Evolutionary conservation across 1,140 invertebrate species (phyloP), one percentile per base, ranked within the genome.

Genomic region (Brachionus plicatilis): DNA sequence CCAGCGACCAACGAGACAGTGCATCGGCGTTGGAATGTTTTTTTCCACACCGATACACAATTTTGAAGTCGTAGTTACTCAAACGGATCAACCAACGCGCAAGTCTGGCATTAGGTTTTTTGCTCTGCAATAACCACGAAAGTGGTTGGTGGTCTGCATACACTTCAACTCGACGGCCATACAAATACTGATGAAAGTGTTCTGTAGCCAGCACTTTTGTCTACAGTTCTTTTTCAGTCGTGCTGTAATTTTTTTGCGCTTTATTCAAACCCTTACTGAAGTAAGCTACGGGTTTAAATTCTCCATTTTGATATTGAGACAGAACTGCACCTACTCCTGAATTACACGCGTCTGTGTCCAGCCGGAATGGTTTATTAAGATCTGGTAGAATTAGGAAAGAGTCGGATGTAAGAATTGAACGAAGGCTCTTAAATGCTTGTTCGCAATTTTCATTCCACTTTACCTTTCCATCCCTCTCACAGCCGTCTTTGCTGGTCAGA

Each of bases 91-190:
- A 11, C 53, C 80, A 83, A 27, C 53, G 6, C 8, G 33, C 50
- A 14, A 83, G 80, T 65, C 56, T 24, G 12, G 50, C 20, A 27
- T 20, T 17, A 33, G 14, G 80, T 17, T 41, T 85, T 86, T 27
- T 86, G 85, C 0, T 85, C 80, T 4, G 85, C 85, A 65, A 88
- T 88, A 90, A 88, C 17, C 53, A 65, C 6, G 87, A 85, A 43
- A 92, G 83, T 0, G 91, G 89, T 79, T 90, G 89, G 70, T 91
- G 90, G 83, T 92, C 90, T 1, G 89, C 92, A 12, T 87, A 85
- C 5, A 92, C 82, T 6, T 85, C 89, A 85, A 91, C 91, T 41
- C 88, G 66, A 11, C 88, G 76, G 2, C 90, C 90, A 83, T 87
- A 89, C 5, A 91, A 50, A 78, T 88, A 90, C 43, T 89, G 66